A percentile compares a stretch with the other conserved stretches of the same genome.
Conservation (phyloP, 2,797 vertebrate species). For the Hydrolagus colliei region DNA sequence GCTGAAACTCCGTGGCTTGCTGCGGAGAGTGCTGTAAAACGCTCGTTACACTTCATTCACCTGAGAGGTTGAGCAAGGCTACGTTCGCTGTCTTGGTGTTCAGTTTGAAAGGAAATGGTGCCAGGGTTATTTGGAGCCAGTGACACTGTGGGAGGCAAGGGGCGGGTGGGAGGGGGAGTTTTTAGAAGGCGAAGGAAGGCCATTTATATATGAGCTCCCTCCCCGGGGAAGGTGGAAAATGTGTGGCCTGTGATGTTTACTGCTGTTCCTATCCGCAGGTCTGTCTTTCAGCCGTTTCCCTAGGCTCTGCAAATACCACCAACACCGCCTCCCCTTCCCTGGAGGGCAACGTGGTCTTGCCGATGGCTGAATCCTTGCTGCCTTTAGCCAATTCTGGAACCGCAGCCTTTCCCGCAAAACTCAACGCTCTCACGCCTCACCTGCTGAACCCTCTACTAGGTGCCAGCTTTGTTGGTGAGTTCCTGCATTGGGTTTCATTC, state of each 20-base stretch:
- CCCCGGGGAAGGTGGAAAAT: constrained; percentile 44
- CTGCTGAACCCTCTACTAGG: constrained; percentile 69
- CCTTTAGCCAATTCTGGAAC: constrained; percentile 46
- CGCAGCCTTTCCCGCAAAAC: constrained; percentile 50
- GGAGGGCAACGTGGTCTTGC: constrained; percentile 37
- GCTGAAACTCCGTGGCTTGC: no score
- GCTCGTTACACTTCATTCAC: no score
- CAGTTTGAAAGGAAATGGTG: no score
- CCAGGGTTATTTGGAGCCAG: no score
- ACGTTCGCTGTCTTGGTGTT: no score
- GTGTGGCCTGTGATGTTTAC: not conserved
- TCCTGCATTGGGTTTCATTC: not conserved
- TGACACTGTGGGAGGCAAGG: not conserved
- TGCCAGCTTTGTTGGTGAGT: constrained; percentile 66
- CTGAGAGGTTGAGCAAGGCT: no score
- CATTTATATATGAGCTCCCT: constrained; percentile 35
- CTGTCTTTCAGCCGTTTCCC: constrained; percentile 42
- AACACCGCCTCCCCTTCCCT: constrained; percentile 44
- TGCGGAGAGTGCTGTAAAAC: no score
- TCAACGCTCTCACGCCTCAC: constrained; percentile 59
- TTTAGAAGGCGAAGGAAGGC: no score
- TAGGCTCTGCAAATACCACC: constrained; percentile 47
- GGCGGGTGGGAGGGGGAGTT: no score
- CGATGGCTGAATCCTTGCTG: constrained; percentile 33
- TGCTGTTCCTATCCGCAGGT: constrained; percentile 34